Percentiles rank a stretch among this genome's conserved stretches.
phyloP scores from a whole-genome alignment of 64 coral and sea anemone species.

The Porites australiensis region DNA sequence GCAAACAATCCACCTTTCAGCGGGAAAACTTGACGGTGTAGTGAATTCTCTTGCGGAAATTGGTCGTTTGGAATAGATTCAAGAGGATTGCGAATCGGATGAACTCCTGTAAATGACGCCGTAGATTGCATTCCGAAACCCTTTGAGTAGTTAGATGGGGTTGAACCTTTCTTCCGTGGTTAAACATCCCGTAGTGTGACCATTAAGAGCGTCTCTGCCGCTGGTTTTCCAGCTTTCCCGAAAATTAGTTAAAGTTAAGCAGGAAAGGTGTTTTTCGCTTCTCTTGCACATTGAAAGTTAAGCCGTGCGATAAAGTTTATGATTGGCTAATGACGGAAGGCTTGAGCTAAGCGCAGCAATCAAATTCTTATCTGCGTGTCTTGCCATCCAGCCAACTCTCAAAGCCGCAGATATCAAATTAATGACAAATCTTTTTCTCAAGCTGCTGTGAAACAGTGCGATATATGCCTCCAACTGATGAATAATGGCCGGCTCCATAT shows the following conservation, averaged over 20 bases:
- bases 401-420: neutral
- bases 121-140: neutral
- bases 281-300: neutral
- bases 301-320: slow-evolving; percentile 18
- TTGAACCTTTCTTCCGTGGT: neutral
- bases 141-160: neutral
- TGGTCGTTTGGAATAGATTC: slow-evolving; percentile 26
- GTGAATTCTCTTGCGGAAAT: slow-evolving; percentile 5
- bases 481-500: neutral
- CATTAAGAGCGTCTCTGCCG: neutral
- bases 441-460: neutral
- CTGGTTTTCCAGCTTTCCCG: neutral
- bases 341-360: slow-evolving; percentile 18
- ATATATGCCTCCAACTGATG: slow-evolving; percentile 17
- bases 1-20: slow-evolving; percentile 49
- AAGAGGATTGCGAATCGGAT: slow-evolving; percentile 22
- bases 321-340: slow-evolving; percentile 9
- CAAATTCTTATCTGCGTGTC: slow-evolving; percentile 32
- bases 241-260: neutral
- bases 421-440: neutral
- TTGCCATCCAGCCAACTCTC: neutral
- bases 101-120: neutral
- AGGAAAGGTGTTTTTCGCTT: neutral
- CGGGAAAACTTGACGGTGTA: neutral
- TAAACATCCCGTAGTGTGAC: neutral